Base-by-base conservation (phyloP, 1,140 invertebrate species). In the Trissolcus basalis region DNA sequence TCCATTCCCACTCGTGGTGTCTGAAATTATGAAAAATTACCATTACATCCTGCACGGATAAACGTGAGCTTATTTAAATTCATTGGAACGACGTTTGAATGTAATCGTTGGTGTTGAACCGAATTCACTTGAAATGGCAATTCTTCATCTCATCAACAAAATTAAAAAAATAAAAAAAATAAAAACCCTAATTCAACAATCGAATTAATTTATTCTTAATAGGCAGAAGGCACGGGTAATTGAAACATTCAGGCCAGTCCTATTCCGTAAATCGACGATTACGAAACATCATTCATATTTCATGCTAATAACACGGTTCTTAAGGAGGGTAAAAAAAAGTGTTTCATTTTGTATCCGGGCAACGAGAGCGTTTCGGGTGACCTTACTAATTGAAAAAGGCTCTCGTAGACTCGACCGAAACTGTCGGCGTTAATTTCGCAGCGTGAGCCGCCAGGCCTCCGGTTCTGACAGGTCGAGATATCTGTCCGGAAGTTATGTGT, bases 401-500 rank as follows among this genome's bases (percentile, higher is more conserved):
- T 27, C 19, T 69, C 70, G 67, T 64, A 61, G 56, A 70, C 70
- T 73, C 72, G 63, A 73, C 59, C n/a, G 43, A 47, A 55, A 67
- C 65, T 70, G 76, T 74, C 76, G 60, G 49, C 61, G 60, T 73
- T 73, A 70, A 73, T 78, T 78, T 63, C 43, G 48, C 58, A 61
- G 19, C 19, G 19, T 14, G 44, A 13, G 39, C 59, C 36, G 36
- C 61, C 50, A 16, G 58, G n/a, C 61, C 58, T 45, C 61, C 51
- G 54, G 16, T 74, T 51, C 67, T 69, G 77, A 74, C 77, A 68
- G 54, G 55, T 67, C 67, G 47, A 50, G 70, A 67, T 70, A 71
- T 71, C 41, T 45, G 61, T 74, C 70, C 77, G 67, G 77, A 78
- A 78, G 77, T 74, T 74, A 78, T 63, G 67, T 74, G 67, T 78